A percentile compares a stretch with the other conserved stretches of the same genome.
Evolutionary conservation across 2,888 invertebrate species (phyloP).

Genomic region (Drosophila antonietae): DNA sequence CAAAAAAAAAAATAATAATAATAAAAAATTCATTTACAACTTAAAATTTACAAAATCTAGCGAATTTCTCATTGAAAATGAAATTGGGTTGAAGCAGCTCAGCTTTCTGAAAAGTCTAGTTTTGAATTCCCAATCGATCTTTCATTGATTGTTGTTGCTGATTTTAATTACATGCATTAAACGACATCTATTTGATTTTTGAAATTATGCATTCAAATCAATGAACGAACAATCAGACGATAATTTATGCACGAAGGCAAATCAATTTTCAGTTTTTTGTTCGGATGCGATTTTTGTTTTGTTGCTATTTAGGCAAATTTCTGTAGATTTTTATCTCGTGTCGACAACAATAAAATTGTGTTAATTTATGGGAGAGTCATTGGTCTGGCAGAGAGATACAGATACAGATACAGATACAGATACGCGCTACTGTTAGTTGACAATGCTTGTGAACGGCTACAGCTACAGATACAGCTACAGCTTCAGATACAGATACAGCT

Average conservation of each 20-base stretch:
- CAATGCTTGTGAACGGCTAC: slow-evolving; percentile 40
- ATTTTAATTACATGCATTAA: slow-evolving; percentile 68
- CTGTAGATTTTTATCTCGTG: slow-evolving; percentile 73
- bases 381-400: slow-evolving; percentile 29
- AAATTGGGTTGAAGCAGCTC: not conserved
- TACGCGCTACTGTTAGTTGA: slow-evolving; percentile 37
- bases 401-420: slow-evolving; percentile 10
- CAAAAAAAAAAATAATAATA: not conserved
- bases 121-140: slow-evolving; percentile 15
- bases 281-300: slow-evolving; percentile 57
- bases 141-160: slow-evolving; percentile 24
- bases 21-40: not conserved
- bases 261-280: slow-evolving; percentile 68
- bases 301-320: slow-evolving; percentile 77
- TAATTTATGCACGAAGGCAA: slow-evolving; percentile 71
- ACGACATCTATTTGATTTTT: slow-evolving; percentile 64
- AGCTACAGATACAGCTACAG: slow-evolving; percentile 34
- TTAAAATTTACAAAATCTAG: not conserved
- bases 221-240: slow-evolving; percentile 30
- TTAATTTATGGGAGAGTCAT: slow-evolving; percentile 76
- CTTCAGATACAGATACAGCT: slow-evolving; percentile 20
- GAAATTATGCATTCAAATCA: slow-evolving; percentile 67
- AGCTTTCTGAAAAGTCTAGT: not conserved
- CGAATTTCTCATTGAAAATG: not conserved
- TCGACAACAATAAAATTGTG: slow-evolving; percentile 80